phyloP scores from a whole-genome alignment of 2,888 invertebrate genomes.

The Fragum fragum region DNA sequence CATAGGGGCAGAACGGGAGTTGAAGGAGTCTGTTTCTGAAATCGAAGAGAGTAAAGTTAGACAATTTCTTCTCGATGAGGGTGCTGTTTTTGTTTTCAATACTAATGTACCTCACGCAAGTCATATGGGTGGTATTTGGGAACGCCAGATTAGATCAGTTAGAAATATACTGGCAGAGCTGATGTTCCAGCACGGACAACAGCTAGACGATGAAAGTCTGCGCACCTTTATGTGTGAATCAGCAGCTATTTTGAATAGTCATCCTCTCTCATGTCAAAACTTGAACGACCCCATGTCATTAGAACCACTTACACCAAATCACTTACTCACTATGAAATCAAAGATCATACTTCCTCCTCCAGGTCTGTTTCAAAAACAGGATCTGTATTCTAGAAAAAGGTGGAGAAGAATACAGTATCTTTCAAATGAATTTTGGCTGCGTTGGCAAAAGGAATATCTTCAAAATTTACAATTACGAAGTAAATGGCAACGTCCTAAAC shows the following conservation, averaged over 20 bases:
- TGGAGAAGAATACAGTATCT: too few species aligned
- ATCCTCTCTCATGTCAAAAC: slow-evolving; percentile 58
- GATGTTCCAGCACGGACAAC: slow-evolving; percentile 41
- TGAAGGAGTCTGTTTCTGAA: slow-evolving; percentile 26
- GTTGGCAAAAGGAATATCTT: slow-evolving; percentile 42
- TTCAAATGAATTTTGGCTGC: background rate
- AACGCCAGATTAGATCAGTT: slow-evolving; percentile 71
- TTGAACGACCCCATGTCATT: slow-evolving; percentile 54
- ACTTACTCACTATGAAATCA: slow-evolving; percentile 64
- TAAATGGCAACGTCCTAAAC: slow-evolving; percentile 22
- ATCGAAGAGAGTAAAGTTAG: slow-evolving; percentile 25
- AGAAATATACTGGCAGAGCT: slow-evolving; percentile 57
- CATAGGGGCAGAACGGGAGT: slow-evolving; percentile 27
- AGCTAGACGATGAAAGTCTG: slow-evolving; percentile 60
- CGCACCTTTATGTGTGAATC: slow-evolving; percentile 62
- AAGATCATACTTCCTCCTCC: slow-evolving; percentile 25
- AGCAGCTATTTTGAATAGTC: slow-evolving; percentile 58
- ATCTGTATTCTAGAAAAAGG: slow-evolving; percentile 24
- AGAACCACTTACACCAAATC: slow-evolving; percentile 67
- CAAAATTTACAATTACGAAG: slow-evolving; percentile 29
- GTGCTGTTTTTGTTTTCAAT: slow-evolving; percentile 44
- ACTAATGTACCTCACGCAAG: slow-evolving; percentile 71
- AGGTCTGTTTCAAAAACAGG: slow-evolving; percentile 7
- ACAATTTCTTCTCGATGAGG: slow-evolving; percentile 33
- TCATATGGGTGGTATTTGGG: slow-evolving; percentile 76